phyloP scores from a whole-genome alignment of 2,888 invertebrate species.

The Seira musarum region DNA sequence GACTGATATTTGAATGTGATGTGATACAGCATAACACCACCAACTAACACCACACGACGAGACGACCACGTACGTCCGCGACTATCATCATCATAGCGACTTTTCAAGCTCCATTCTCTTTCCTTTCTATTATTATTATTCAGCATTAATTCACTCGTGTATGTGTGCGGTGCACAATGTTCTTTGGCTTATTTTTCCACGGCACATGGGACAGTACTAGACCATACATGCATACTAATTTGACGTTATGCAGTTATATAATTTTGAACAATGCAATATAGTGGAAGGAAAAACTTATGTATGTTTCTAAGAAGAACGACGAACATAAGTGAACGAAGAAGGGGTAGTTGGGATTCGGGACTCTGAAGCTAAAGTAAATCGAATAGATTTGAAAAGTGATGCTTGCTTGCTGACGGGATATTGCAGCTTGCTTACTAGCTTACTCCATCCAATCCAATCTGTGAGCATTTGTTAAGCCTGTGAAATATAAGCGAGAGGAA shows the following conservation, averaged over 20 bases:
- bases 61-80: neutral
- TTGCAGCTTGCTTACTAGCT: neutral
- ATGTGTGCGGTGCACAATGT: neutral
- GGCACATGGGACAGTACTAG: conserved; percentile 15
- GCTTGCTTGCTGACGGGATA: conserved; percentile 7
- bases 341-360: conserved; percentile 4
- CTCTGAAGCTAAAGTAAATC: neutral
- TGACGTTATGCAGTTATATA: conserved; percentile 7
- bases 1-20: neutral
- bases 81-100: neutral
- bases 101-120: neutral
- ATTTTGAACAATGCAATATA: neutral
- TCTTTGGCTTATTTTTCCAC: neutral
- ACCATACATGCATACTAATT: conserved; percentile 15
- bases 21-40: neutral
- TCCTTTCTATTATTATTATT: neutral
- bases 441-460: too few species aligned
- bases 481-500: conserved; percentile 7
- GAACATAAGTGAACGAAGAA: neutral
- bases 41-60: too few species aligned
- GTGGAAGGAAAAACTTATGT: neutral
- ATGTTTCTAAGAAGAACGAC: neutral
- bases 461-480: neutral
- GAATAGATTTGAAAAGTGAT: neutral
- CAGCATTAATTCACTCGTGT: neutral